Evolutionary conservation across 1,140 invertebrate genomes (phyloP), one percentile per base, ranked within the genome.

Genomic region (Apis dorsata): DNA sequence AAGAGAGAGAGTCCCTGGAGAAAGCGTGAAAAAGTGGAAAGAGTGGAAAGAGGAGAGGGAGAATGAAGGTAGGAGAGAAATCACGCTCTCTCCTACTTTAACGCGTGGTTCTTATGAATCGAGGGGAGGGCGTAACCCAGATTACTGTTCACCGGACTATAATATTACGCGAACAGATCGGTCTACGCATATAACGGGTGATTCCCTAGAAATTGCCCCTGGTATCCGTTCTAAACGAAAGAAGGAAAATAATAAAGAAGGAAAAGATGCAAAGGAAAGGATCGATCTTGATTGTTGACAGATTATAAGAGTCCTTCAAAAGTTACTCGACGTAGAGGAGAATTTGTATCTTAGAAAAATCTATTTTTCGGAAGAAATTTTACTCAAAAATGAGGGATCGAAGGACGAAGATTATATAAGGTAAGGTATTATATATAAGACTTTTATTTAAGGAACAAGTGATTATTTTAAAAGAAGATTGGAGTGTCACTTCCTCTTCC

Each of bases 91-190:
- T 82, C 85, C 85, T 70, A 81, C 71, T 85, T 79, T 73, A 87
- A 87, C 72, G 62, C 83, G 78, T 62, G 86, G 79, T 85, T 87
- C 79, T 81, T 83, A 85, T 79, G 80, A 87, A 87, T 89, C 73
- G 89, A 91, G 88, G 63, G 86, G 83, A 87, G 83, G 83, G 86
- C 84, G 86, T 89, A 89, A 85, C 80, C 83, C 81, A 89, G 80
- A 83, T 85, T 89, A 91, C 88, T 90, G 89, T 81, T 90, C 90
- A 90, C 90, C 88, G 90, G 87, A 90, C 90, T 90, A 91, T 90
- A 90, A 90, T 91, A 91, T 90, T 90, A 84, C 90, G 88, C 88
- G 87, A 89, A 90, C 90, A 85, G 88, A 86, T 90, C 83, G 85
- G 77, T 65, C 70, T 78, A 68, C 68, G 57, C 59, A 65, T 88